Evolutionary conservation across 2,888 invertebrate species (phyloP).

Genomic region (Hedychridium roseum): DNA sequence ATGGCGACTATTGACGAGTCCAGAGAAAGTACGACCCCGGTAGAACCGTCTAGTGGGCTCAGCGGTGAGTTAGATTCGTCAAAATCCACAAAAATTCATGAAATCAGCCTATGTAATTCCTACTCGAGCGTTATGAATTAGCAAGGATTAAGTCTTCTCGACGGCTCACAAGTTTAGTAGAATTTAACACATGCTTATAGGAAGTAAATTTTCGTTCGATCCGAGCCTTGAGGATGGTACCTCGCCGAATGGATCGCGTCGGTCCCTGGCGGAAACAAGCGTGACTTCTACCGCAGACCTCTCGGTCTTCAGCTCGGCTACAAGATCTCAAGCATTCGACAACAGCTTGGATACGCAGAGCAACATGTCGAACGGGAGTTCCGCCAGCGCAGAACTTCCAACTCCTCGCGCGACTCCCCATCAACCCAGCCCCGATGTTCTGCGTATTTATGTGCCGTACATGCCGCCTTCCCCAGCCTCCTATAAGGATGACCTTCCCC

Average conservation of each 20-base stretch:
- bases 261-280: constrained; percentile 83
- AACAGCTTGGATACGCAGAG: constrained; percentile 81
- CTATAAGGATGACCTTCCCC: constrained; percentile 66
- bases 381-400: constrained; percentile 70
- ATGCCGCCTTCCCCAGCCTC: constrained; percentile 69
- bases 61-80: constrained; percentile 63
- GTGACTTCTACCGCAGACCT: constrained; percentile 85
- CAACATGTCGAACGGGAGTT: constrained; percentile 76
- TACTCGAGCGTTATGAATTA: too few relatives aligned
- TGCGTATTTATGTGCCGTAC: constrained; percentile 83
- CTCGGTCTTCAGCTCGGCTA: constrained; percentile 79
- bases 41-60: constrained; percentile 56
- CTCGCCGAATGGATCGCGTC: constrained; percentile 77
- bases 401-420: constrained; percentile 76
- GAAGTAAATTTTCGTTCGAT: constrained; percentile 73
- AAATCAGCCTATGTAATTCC: too few relatives aligned
- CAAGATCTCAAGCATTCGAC: constrained; percentile 76
- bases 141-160: too few relatives aligned
- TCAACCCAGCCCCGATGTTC: constrained; percentile 75
- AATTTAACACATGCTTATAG: constrained; percentile 65
- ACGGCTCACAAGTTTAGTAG: too few relatives aligned
- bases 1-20: constrained; percentile 50
- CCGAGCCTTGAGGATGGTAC: constrained; percentile 75
- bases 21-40: constrained; percentile 52
- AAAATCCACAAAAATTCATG: too few relatives aligned